Conservation (phyloP, 2,888 invertebrate genomes). For the Coleophora flavipennella region DNA sequence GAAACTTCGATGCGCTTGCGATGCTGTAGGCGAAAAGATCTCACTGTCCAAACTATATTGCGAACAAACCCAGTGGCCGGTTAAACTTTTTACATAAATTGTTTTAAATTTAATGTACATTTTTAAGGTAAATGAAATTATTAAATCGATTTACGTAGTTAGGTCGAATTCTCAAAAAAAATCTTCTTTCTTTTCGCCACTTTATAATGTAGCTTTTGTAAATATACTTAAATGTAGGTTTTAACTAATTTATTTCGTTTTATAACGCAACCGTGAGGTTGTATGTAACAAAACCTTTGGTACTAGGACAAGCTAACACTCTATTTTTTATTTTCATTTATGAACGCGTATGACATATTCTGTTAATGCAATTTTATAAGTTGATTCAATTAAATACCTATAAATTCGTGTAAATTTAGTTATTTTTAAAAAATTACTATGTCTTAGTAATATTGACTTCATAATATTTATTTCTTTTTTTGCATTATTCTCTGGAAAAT, state of each 20-base stretch:
- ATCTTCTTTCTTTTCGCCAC: slow-evolving; percentile 45
- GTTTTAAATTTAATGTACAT: slow-evolving; percentile 24
- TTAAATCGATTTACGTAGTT: slow-evolving; percentile 61
- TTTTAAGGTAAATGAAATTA: slow-evolving; percentile 30
- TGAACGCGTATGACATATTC: no score
- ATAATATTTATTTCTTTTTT: no score
- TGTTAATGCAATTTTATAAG: no score
- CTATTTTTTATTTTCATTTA: no score
- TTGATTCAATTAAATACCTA: no score
- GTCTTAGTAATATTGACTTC: no score
- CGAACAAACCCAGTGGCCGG: slow-evolving; percentile 67
- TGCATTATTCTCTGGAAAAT: no score
- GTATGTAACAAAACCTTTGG: slow-evolving; percentile 8
- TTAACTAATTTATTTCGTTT: slow-evolving; percentile 66
- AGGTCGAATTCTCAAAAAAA: slow-evolving; percentile 53
- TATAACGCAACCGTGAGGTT: slow-evolving; percentile 6
- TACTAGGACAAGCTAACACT: no score
- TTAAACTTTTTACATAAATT: slow-evolving; percentile 50
- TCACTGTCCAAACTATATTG: slow-evolving; percentile 61
- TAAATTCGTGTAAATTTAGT: no score
- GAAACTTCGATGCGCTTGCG: slow-evolving; percentile 19
- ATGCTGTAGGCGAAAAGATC: slow-evolving; percentile 48
- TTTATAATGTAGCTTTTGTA: slow-evolving; percentile 65
- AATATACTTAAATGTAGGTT: slow-evolving; percentile 59
- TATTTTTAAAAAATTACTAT: no score